Conservation (phyloP, 2,797 vertebrate genomes). For the Sardinella longiceps region DNA sequence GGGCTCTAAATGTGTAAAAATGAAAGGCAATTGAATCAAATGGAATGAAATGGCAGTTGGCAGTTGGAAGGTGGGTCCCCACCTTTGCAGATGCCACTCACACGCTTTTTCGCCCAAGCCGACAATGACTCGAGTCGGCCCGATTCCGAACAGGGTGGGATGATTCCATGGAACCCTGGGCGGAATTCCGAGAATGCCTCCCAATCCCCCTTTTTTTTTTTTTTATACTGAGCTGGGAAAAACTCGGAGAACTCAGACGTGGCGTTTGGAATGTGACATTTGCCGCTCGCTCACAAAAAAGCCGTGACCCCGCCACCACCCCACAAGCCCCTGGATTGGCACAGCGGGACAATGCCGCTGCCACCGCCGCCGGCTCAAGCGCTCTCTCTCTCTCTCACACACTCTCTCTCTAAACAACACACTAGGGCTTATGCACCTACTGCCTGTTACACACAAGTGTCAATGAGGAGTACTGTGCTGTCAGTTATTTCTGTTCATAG, state of each 20-base stretch:
- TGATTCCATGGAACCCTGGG: conserved; percentile 30
- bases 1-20: not conserved
- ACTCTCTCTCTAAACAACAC: not conserved
- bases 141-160: conserved; percentile 33
- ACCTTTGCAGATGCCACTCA: not conserved
- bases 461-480: too few species aligned
- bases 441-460: too few species aligned
- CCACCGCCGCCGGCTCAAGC: not conserved
- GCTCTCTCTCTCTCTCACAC: too few species aligned
- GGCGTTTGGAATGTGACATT: conserved; percentile 44
- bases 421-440: not conserved
- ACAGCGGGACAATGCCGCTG: not conserved
- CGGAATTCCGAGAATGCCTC: conserved; percentile 44
- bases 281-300: conserved; percentile 8
- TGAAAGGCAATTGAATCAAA: too few species aligned
- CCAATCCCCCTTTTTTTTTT: conserved; percentile 39
- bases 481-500: not conserved
- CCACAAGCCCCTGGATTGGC: not conserved
- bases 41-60: not conserved
- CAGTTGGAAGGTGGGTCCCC: not conserved
- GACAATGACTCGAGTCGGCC: conserved; percentile 41
- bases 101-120: not conserved
- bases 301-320: not conserved
- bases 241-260: conserved; percentile 33
- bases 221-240: conserved; percentile 45